phyloP scores from a whole-genome alignment of 2,113 vertebrate species.

The Hyla sarda region DNA sequence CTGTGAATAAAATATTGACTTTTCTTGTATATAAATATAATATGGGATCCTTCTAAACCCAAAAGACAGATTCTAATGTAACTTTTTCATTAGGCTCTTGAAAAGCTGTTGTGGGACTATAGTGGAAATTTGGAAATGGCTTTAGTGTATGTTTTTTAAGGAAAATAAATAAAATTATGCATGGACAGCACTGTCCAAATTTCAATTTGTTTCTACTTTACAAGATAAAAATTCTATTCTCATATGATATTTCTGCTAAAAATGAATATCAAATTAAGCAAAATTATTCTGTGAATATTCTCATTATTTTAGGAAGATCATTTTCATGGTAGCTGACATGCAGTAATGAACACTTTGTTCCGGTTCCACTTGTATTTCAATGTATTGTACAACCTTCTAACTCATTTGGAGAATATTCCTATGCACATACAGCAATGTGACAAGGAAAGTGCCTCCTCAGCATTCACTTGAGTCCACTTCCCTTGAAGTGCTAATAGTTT shows the following conservation, averaged over 20 bases:
- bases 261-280: neutral
- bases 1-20: no score
- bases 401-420: constrained; percentile 48
- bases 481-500: constrained; percentile 60
- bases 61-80: no score
- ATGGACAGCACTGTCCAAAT: neutral
- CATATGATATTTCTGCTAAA: neutral
- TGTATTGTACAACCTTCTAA: constrained; percentile 25
- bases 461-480: constrained; percentile 30
- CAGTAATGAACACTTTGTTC: constrained; percentile 3
- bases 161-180: no score
- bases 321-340: neutral
- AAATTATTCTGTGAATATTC: neutral
- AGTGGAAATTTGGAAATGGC: no score
- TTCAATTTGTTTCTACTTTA: neutral
- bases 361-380: constrained; percentile 2
- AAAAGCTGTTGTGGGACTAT: no score
- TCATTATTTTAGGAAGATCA: neutral
- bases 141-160: no score
- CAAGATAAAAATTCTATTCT: neutral
- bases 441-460: constrained; percentile 40
- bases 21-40: no score
- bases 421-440: constrained; percentile 34
- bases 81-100: no score
- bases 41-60: no score